Percentiles rank a stretch among this genome's conserved stretches.
Evolutionary conservation across 2,797 vertebrate genomes (phyloP).

Genomic region (Xenopus petersii): DNA sequence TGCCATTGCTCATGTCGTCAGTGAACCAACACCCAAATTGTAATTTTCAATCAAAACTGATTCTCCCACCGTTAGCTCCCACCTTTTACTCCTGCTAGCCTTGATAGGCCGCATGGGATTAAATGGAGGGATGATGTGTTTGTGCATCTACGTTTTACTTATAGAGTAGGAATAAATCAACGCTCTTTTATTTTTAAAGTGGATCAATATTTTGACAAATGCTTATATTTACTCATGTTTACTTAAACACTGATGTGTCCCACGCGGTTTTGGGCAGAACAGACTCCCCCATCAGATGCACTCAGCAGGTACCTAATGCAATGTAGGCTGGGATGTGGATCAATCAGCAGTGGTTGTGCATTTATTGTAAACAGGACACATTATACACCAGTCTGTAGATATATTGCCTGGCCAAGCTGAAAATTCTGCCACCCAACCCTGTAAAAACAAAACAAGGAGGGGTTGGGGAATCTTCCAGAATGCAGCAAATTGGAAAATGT

Average conservation of each 20-base stretch:
- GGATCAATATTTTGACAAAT: slow-evolving; percentile 69
- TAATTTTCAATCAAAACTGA: too few relatives aligned
- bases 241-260: slow-evolving; percentile 57
- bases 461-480: slow-evolving; percentile 49
- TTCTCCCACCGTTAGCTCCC: too few relatives aligned
- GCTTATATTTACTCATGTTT: slow-evolving; percentile 50
- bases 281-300: slow-evolving; percentile 60
- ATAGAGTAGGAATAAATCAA: slow-evolving; percentile 35
- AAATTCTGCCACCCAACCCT: slow-evolving; percentile 46
- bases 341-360: slow-evolving; percentile 54
- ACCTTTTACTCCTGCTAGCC: too few relatives aligned
- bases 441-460: slow-evolving; percentile 45
- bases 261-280: slow-evolving; percentile 56
- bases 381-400: slow-evolving; percentile 40
- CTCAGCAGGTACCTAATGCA: slow-evolving; percentile 67
- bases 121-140: slow-evolving; percentile 8
- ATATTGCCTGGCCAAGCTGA: slow-evolving; percentile 47
- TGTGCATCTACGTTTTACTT: slow-evolving; percentile 20
- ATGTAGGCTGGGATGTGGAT: slow-evolving; percentile 51
- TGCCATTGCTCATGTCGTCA: too few relatives aligned
- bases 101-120: background rate
- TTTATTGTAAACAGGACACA: slow-evolving; percentile 64
- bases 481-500: slow-evolving; percentile 40
- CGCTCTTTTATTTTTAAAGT: slow-evolving; percentile 44
- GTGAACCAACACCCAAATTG: too few relatives aligned